Conservation (phyloP, 1,140 invertebrate genomes). For the Saccostrea cuccullata region DNA sequence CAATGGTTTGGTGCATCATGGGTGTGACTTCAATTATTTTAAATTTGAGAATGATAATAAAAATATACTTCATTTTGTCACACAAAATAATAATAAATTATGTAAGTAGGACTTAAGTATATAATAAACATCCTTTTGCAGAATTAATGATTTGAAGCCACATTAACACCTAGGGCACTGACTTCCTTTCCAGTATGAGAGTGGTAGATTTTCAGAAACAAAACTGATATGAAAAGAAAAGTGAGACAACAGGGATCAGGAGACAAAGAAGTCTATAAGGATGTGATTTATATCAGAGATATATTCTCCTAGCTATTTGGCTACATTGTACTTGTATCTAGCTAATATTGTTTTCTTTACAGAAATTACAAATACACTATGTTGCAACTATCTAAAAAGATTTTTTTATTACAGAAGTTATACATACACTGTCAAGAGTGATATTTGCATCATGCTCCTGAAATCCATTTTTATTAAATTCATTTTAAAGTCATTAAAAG, state of each 20-base stretch:
- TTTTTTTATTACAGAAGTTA: background rate
- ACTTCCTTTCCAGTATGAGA: background rate
- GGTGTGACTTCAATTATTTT: background rate
- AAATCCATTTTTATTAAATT: background rate
- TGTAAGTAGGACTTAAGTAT: no score
- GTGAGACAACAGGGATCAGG: no score
- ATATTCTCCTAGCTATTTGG: no score
- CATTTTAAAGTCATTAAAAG: background rate
- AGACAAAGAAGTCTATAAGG: no score
- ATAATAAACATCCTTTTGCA: no score
- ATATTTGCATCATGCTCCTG: slow-evolving; percentile 39
- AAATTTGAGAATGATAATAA: background rate
- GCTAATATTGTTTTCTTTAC: no score
- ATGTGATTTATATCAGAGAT: no score
- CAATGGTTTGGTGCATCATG: background rate
- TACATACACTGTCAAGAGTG: slow-evolving; percentile 39
- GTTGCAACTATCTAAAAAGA: background rate
- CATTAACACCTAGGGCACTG: background rate
- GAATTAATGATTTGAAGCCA: no score
- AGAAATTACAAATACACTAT: background rate
- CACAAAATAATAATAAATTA: no score
- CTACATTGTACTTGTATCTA: no score
- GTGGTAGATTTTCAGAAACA: background rate
- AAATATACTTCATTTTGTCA: no score
- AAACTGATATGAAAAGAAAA: no score